A percentile compares a stretch with the other conserved stretches of the same genome.
These are phyloP conservation scores for Romanogobio albipinnatus DNA, from an alignment of 2,113 vertebrate species.

Conservation along the genomic window DNA sequence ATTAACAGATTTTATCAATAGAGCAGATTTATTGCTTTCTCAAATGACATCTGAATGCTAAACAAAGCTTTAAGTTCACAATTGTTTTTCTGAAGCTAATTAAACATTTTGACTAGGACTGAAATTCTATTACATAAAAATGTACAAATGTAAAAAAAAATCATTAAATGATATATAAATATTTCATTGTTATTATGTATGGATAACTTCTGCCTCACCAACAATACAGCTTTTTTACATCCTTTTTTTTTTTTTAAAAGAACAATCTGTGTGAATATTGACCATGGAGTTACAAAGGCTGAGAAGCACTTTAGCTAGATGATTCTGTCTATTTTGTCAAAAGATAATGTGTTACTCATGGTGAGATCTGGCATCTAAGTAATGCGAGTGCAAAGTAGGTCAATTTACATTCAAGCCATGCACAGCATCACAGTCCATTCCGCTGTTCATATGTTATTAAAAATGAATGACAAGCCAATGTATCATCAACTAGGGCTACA, in stretches of 20 bases:
- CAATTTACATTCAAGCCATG: conserved; percentile 6
- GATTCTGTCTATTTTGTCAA: background rate
- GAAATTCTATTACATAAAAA: background rate
- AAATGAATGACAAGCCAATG: background rate
- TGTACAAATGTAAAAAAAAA: no score
- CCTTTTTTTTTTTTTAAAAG: no score
- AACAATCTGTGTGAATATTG: no score
- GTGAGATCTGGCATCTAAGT: background rate
- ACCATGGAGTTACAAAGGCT: background rate
- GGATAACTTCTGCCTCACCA: no score
- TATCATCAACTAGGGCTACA: background rate
- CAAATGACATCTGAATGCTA: conserved; percentile 13
- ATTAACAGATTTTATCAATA: conserved; percentile 12
- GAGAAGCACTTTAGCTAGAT: background rate
- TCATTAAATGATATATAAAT: background rate
- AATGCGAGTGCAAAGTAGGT: conserved; percentile 11
- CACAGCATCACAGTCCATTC: background rate
- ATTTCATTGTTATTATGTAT: no score
- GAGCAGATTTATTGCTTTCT: background rate
- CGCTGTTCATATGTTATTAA: background rate
- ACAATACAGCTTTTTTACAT: no score
- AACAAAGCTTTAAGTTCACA: background rate
- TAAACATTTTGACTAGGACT: background rate
- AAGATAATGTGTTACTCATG: background rate
- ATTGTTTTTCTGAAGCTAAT: no score